phyloP scores from a whole-genome alignment of 2,888 invertebrate species.

The Kryphioiulus occultus region DNA sequence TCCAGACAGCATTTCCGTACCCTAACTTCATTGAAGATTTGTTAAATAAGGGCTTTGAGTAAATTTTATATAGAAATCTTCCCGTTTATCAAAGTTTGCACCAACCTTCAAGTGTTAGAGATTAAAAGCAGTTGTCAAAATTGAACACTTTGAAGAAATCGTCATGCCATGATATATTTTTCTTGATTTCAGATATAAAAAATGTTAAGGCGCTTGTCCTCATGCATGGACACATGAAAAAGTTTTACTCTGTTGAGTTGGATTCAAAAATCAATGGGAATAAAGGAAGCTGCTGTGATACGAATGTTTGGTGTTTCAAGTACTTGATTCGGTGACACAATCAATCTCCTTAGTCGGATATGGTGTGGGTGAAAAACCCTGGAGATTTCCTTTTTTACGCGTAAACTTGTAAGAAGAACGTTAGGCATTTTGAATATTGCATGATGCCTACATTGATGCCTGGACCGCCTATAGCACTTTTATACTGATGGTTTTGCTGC shows the following conservation, averaged over 20 bases:
- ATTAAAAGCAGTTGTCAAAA: no score
- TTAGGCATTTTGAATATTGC: slow-evolving; percentile 24
- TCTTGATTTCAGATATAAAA: no score
- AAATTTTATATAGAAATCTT: no score
- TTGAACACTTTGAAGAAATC: no score
- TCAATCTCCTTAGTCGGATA: neutral
- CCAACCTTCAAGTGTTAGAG: no score
- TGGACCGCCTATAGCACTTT: neutral
- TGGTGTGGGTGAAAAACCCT: neutral
- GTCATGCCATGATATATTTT: no score
- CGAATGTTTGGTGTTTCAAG: neutral
- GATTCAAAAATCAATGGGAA: neutral
- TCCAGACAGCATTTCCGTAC: neutral
- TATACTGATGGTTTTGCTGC: neutral
- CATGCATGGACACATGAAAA: neutral
- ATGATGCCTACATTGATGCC: neutral
- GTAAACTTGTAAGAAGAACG: neutral
- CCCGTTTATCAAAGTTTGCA: no score
- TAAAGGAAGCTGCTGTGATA: neutral
- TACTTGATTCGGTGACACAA: neutral
- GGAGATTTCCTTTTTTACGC: neutral
- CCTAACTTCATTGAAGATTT: no score
- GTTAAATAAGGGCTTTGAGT: no score
- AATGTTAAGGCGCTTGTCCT: no score
- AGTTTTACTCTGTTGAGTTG: neutral